Evolutionary conservation across 2,797 vertebrate species (phyloP), one percentile per base, ranked within the genome.

Genomic region (Hydrocynus forskahlii): DNA sequence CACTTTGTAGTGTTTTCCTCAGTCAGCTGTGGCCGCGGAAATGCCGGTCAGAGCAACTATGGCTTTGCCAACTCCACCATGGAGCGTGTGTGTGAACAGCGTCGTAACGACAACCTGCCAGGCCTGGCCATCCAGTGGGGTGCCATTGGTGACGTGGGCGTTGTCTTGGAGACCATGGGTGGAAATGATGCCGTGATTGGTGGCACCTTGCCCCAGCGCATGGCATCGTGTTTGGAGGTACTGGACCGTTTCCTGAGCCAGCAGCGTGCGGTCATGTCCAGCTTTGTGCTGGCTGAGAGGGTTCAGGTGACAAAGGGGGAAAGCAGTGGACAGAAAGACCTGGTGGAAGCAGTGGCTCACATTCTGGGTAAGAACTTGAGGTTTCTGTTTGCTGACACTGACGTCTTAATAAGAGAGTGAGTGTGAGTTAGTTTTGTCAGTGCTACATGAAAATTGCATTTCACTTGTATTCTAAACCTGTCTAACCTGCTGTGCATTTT

Each of bases 51-150:
- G 85, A 97, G 94, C 87, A 99, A 97, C 93, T 99, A 99, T 0
- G 98, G 97, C 52, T 99, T 96, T 10, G 98, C 98, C 83, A 99
- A 99, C 92, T 99, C 98, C 2, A 85, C 96, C 76, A 99, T 99
- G 97, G 98, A 99, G 80, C 97, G 98, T 0, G 94, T 99, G 69
- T 99, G 98, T 40, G 98, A 99, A 90, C 94, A 95, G 87, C 93
- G 98, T 0, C 85, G 59, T 14, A 89, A 93, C 0, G 95, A 98
- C 2, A 93, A 95, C 35, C 92, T 99, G 6, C 96, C 98, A 50
- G 97, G 95, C 21, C 91, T 99, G 38, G 97, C 97, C 0, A 86
- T 99, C 62, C 98, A 99, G 17, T 99, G 98, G 98, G 98, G 98
- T 0, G 97, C 96, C 81, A 95, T 99, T 2, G 98, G 97, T 0